Conservation (phyloP, 2,113 vertebrate species). For the Dipodomys spectabilis region DNA sequence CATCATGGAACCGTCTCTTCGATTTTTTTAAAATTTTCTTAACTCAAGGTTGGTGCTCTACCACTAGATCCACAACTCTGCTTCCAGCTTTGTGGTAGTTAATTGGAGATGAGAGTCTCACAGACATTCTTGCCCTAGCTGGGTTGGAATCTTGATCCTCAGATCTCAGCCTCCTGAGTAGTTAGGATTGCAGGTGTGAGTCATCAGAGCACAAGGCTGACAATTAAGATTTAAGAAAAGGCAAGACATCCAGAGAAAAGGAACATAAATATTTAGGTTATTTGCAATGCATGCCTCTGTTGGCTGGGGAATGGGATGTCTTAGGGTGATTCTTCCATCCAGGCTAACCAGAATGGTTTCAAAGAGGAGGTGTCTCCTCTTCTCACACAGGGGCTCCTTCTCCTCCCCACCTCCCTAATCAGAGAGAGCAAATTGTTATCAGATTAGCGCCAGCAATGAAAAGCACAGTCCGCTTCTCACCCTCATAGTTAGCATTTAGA, state of each 20-base stretch:
- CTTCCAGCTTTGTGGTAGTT: no score
- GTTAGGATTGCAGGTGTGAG: no score
- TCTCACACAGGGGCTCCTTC: accelerated
- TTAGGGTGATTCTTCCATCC: neutral
- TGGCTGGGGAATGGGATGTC: neutral
- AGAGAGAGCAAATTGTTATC: conserved; percentile 85
- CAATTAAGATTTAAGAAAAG: neutral
- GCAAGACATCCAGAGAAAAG: neutral
- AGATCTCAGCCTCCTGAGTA: no score
- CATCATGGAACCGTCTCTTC: neutral
- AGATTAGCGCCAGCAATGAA: conserved; percentile 90
- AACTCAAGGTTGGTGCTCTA: neutral
- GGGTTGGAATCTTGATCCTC: no score
- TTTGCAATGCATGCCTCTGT: neutral
- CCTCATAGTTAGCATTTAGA: conserved; percentile 98
- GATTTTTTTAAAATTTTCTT: neutral
- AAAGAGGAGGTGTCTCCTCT: neutral
- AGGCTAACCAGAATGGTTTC: neutral
- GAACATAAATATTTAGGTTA: neutral
- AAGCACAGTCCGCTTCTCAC: conserved; percentile 85
- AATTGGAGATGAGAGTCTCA: no score
- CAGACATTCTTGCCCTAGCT: no score
- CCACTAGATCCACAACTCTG: neutral
- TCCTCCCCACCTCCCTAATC: conserved; percentile 69
- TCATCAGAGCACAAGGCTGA: no score